Percentiles rank a stretch among this genome's conserved stretches.
phyloP scores from a whole-genome alignment of 2,113 vertebrate genomes.

The Crypturellus undulatus region DNA sequence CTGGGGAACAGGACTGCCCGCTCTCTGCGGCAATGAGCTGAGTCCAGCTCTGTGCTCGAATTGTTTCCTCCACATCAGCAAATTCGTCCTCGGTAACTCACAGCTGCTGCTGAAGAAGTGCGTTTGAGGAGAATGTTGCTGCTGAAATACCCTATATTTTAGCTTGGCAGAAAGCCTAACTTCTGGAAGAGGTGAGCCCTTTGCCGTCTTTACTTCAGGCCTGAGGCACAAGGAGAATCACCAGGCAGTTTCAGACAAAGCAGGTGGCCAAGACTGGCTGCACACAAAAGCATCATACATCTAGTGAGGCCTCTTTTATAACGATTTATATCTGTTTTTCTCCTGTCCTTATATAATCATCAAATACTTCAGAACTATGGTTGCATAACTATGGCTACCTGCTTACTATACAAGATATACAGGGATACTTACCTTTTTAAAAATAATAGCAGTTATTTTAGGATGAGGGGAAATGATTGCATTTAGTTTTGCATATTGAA shows the following conservation, averaged over 20 bases:
- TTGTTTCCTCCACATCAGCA: not conserved
- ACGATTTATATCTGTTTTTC: not conserved
- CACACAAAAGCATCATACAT: not conserved
- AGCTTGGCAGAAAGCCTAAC: not conserved
- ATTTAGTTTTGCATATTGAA: not conserved
- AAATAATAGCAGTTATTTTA: not conserved
- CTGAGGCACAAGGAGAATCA: not conserved
- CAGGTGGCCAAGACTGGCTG: not conserved
- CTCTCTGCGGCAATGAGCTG: not conserved
- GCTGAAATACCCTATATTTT: not conserved
- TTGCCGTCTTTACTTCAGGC: not conserved
- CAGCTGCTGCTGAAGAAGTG: not conserved
- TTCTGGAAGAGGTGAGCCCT: not conserved
- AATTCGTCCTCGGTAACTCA: not conserved
- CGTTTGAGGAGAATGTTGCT: not conserved
- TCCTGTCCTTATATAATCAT: not conserved
- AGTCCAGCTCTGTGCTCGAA: not conserved
- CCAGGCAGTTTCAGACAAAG: not conserved
- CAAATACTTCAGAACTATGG: not conserved
- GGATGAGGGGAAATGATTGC: not conserved
- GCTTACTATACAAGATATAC: not conserved
- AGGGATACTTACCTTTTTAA: not conserved
- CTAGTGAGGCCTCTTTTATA: not conserved
- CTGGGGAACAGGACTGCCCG: accelerated
- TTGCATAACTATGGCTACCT: not conserved